Conservation (phyloP, 2,888 invertebrate species). For the Pachycephus smyrnensis region DNA sequence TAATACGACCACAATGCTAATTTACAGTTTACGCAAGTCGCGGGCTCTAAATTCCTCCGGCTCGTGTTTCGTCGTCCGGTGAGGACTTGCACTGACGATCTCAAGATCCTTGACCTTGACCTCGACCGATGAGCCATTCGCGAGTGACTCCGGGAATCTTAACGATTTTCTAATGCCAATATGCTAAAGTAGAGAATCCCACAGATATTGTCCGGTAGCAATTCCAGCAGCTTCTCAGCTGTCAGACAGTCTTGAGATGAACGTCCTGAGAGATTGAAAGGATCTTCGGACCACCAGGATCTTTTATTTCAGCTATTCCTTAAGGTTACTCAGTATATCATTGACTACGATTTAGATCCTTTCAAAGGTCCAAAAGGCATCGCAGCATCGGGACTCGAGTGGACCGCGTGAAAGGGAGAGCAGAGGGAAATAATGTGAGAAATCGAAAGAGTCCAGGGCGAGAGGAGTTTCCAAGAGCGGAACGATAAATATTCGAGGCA, state of each 20-base stretch:
- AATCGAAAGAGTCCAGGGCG: slow-evolving; percentile 8
- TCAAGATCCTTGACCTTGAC: slow-evolving; percentile 43
- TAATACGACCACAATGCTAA: slow-evolving; percentile 64
- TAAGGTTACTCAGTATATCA: slow-evolving; percentile 20
- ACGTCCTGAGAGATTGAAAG: neutral
- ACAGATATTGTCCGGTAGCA: neutral
- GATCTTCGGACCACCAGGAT: neutral
- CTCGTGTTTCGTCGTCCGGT: neutral
- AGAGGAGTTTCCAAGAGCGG: neutral
- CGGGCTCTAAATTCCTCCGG: neutral
- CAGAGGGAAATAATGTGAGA: neutral
- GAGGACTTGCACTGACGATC: neutral
- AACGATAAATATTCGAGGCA: slow-evolving; percentile 5
- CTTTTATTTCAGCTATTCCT: neutral
- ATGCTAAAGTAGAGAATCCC: neutral
- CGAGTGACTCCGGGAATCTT: neutral
- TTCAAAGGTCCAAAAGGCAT: slow-evolving; percentile 10
- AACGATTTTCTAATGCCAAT: neutral
- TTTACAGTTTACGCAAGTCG: slow-evolving; percentile 56
- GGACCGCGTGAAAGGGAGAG: slow-evolving; percentile 10
- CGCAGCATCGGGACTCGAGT: slow-evolving; percentile 8
- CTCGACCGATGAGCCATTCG: slow-evolving; percentile 19
- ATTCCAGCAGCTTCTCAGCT: too few relatives aligned
- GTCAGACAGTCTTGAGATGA: neutral
- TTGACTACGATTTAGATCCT: slow-evolving; percentile 27